Conservation (phyloP, 2,888 invertebrate genomes). For the Bembecia ichneumoniformis region DNA sequence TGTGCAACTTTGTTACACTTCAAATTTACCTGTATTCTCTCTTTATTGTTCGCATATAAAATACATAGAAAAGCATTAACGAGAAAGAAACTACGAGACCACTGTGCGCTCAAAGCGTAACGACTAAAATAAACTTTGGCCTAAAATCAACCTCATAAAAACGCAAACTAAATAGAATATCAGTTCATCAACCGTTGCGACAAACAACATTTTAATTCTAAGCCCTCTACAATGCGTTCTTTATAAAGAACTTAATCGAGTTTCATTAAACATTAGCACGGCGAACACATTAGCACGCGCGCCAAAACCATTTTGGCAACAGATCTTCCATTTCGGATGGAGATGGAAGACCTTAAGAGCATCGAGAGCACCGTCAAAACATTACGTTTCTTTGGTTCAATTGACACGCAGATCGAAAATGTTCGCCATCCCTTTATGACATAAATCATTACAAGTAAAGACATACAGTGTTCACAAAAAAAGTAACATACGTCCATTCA, state of each 20-base stretch:
- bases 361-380: too few relatives aligned
- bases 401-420: conserved; percentile 10
- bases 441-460: conserved; percentile 1
- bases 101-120: not conserved
- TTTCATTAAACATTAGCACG: too few relatives aligned
- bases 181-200: conserved; percentile 3
- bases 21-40: not conserved
- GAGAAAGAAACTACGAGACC: not conserved
- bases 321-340: too few relatives aligned
- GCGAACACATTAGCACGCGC: too few relatives aligned
- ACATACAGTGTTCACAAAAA: too few relatives aligned
- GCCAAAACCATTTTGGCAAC: too few relatives aligned
- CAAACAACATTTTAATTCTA: conserved; percentile 3
- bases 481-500: too few relatives aligned
- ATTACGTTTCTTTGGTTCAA: too few relatives aligned
- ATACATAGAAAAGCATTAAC: not conserved
- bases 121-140: conserved; percentile 50
- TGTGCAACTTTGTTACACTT: not conserved
- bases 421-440: conserved; percentile 4
- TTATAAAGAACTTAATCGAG: conserved; percentile 13
- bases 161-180: conserved; percentile 38
- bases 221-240: not conserved
- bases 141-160: conserved; percentile 42
- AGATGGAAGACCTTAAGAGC: too few relatives aligned
- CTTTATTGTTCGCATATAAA: not conserved